Conservation (phyloP, 2,113 vertebrate species). For the Ifrita kowaldi region DNA sequence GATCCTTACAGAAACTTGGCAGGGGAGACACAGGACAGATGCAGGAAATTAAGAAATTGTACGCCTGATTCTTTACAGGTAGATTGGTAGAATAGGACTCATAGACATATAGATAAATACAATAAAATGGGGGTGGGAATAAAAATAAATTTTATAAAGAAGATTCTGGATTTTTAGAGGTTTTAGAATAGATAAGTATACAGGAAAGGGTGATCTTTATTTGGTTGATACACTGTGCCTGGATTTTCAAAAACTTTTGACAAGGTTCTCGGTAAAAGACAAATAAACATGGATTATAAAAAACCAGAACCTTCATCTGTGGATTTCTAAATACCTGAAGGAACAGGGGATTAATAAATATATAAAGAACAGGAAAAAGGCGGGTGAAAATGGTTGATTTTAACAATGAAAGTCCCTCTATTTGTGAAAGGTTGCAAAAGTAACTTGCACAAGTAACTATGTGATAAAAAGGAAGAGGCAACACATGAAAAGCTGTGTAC, state of each 20-base stretch:
- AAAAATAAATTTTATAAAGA: neutral
- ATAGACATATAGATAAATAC: neutral
- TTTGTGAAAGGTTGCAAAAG: neutral
- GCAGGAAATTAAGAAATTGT: neutral
- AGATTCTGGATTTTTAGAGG: neutral
- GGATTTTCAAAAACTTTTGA: neutral
- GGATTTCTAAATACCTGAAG: neutral
- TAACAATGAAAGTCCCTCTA: neutral
- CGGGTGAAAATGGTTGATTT: neutral
- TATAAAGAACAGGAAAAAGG: neutral
- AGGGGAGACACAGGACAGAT: neutral
- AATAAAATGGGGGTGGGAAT: neutral
- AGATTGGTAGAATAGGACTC: neutral
- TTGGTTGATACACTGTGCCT: neutral
- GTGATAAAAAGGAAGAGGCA: neutral
- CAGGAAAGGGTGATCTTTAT: neutral
- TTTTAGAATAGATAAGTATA: neutral
- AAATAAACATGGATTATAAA: neutral
- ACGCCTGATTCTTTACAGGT: neutral
- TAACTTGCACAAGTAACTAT: neutral
- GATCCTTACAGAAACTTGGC: neutral
- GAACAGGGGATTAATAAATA: neutral
- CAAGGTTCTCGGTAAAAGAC: neutral
- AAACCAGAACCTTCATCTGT: neutral
- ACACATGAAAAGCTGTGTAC: neutral